These are phyloP conservation scores for Corydoras maculifer DNA, from an alignment of 2,113 vertebrate species.

Conservation along the genomic window DNA sequence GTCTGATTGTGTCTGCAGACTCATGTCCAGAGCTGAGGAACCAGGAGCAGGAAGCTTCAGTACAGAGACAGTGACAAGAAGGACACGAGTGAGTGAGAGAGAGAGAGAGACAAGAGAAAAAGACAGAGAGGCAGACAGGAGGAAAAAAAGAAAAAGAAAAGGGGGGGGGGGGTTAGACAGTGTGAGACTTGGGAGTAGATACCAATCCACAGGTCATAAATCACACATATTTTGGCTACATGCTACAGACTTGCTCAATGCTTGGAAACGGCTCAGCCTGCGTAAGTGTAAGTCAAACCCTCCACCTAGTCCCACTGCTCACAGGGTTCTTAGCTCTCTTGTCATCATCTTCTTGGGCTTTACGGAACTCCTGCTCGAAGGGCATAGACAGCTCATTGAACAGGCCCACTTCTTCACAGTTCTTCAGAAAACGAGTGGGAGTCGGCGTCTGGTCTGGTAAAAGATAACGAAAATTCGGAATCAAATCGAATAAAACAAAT, in stretches of 20 bases:
- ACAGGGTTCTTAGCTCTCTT: slow-evolving; percentile 72
- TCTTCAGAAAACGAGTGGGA: slow-evolving; percentile 95
- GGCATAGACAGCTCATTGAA: slow-evolving; percentile 93
- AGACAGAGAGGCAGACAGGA: neutral
- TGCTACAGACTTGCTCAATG: slow-evolving; percentile 22
- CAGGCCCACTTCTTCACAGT: slow-evolving; percentile 95
- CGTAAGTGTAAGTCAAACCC: slow-evolving; percentile 23
- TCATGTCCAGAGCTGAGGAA: slow-evolving; percentile 84
- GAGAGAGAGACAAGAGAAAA: neutral
- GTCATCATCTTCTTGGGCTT: slow-evolving; percentile 86
- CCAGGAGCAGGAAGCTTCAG: slow-evolving; percentile 55
- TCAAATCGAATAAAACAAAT: too few relatives aligned
- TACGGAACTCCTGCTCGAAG: slow-evolving; percentile 93
- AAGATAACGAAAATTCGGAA: neutral
- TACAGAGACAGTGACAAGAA: neutral
- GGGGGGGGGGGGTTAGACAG: slow-evolving; percentile 10
- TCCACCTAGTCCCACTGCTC: slow-evolving; percentile 46
- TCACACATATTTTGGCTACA: slow-evolving; percentile 30
- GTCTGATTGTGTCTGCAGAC: slow-evolving; percentile 79
- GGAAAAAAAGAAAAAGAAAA: neutral
- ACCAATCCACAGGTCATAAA: slow-evolving; percentile 34
- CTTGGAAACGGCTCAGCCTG: slow-evolving; percentile 18
- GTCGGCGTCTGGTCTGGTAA: slow-evolving; percentile 92
- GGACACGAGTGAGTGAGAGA: slow-evolving; percentile 3
- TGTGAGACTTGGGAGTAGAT: slow-evolving; percentile 34